Evolutionary conservation across 2,888 invertebrate species (phyloP).

Genomic region (Argyresthia albistria): DNA sequence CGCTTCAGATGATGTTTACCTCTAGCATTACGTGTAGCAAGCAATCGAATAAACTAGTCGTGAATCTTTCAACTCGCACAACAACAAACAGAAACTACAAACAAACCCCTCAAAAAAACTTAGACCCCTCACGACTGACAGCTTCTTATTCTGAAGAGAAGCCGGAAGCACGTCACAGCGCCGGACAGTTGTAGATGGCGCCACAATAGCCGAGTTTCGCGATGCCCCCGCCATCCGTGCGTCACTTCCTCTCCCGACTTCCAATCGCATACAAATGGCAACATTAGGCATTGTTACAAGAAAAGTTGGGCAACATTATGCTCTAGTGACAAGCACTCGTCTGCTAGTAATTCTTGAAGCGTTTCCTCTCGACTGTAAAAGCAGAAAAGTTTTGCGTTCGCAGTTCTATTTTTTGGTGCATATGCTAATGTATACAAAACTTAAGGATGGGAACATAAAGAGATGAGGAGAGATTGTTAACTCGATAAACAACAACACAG

Average conservation of each 20-base stretch:
- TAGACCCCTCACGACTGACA: conserved; percentile 55
- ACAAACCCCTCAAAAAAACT: conserved; percentile 61
- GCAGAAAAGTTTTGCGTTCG: conserved; percentile 7
- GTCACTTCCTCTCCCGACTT: conserved; percentile 26
- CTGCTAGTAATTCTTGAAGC: conserved; percentile 41
- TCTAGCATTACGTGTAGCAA: too few species aligned
- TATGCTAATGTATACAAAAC: conserved; percentile 4
- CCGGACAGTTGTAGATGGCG: conserved; percentile 64
- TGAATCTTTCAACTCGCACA: background rate
- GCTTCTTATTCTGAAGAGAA: conserved; percentile 55
- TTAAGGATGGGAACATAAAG: too few species aligned
- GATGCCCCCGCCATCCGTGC: conserved; percentile 42
- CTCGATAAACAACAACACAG: too few species aligned
- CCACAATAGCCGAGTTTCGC: conserved; percentile 44
- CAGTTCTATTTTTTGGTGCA: background rate
- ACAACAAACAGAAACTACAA: conserved; percentile 15
- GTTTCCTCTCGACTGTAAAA: conserved; percentile 10
- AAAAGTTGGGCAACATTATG: conserved; percentile 61
- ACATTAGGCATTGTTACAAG: conserved; percentile 65
- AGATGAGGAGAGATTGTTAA: too few species aligned
- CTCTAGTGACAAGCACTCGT: conserved; percentile 46
- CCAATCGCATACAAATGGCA: conserved; percentile 63
- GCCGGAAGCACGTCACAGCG: conserved; percentile 62
- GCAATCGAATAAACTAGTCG: too few species aligned
- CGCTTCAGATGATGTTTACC: too few species aligned